These are phyloP conservation scores for Torymus texanus DNA, from an alignment of 2,888 invertebrate species.

Conservation along the genomic window DNA sequence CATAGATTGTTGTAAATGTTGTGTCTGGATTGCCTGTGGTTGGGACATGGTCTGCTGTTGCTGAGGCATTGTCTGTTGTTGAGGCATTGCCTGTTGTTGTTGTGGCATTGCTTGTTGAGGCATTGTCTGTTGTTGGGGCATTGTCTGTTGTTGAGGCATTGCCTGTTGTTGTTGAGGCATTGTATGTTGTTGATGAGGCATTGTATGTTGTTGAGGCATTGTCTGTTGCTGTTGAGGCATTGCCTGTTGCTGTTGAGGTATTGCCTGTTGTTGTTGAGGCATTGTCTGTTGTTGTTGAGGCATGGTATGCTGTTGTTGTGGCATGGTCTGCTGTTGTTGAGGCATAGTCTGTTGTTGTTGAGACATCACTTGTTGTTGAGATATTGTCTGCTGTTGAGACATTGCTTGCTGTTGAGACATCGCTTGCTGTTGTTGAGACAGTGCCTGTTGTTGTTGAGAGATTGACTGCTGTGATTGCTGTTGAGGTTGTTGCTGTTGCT, in stretches of 20 bases:
- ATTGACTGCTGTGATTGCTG: constrained; percentile 18
- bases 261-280: constrained; percentile 51
- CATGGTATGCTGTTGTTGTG: constrained; percentile 13
- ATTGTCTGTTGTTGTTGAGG: constrained; percentile 54
- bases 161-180: constrained; percentile 62
- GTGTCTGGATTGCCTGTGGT: neutral
- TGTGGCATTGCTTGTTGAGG: constrained; percentile 2
- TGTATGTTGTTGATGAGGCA: constrained; percentile 42
- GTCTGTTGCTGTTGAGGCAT: constrained; percentile 55
- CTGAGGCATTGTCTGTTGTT: neutral
- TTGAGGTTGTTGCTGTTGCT: constrained; percentile 51
- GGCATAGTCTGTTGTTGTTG: constrained; percentile 58
- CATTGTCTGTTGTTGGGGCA: constrained; percentile 59
- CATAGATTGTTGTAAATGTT: constrained; percentile 2
- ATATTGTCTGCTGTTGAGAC: constrained; percentile 58
- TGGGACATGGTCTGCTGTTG: constrained; percentile 32
- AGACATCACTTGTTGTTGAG: constrained; percentile 58
- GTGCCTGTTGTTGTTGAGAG: constrained; percentile 60
- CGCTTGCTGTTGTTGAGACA: constrained; percentile 58
- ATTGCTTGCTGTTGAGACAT: constrained; percentile 61
- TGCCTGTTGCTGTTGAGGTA: neutral
- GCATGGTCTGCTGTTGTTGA: constrained; percentile 33
- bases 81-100: constrained; percentile 43
- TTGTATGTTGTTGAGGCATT: constrained; percentile 55
- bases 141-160: constrained; percentile 55